phyloP scores from a whole-genome alignment of 2,888 invertebrate genomes.

The Drosophila sordidula region DNA sequence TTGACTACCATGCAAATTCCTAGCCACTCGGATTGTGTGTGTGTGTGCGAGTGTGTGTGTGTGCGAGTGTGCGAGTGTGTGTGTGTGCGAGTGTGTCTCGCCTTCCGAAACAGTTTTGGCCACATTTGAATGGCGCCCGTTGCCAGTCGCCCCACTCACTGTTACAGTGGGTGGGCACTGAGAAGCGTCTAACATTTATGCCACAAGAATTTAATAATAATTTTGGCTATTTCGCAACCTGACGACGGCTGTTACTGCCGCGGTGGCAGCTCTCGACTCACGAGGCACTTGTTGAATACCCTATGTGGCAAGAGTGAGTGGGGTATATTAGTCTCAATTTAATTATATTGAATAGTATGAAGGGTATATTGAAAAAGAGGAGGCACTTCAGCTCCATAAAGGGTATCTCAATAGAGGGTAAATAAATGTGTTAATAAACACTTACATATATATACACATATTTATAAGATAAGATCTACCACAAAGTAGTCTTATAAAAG shows the following conservation, averaged over 20 bases:
- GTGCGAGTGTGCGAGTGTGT: not conserved
- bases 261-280: slow-evolving; percentile 45
- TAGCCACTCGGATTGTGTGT: slow-evolving; percentile 22
- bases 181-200: slow-evolving; percentile 81
- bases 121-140: slow-evolving; percentile 18
- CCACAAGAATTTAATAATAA: slow-evolving; percentile 79
- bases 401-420: no score
- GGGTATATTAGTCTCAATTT: no score
- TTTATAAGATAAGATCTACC: no score
- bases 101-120: slow-evolving; percentile 39
- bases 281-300: slow-evolving; percentile 21
- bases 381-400: no score
- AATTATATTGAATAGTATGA: no score
- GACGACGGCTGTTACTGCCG: slow-evolving; percentile 35
- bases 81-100: not conserved
- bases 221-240: slow-evolving; percentile 74
- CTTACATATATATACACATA: no score
- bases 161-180: slow-evolving; percentile 79
- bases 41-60: slow-evolving; percentile 2
- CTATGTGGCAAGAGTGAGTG: not conserved
- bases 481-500: no score
- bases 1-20: slow-evolving; percentile 68
- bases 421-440: no score
- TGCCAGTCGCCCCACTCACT: slow-evolving; percentile 17
- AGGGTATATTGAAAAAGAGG: no score